Percentiles rank a stretch among this genome's conserved stretches.
Evolutionary conservation across 2,113 vertebrate genomes (phyloP).

Genomic region (Gyps fulvus): DNA sequence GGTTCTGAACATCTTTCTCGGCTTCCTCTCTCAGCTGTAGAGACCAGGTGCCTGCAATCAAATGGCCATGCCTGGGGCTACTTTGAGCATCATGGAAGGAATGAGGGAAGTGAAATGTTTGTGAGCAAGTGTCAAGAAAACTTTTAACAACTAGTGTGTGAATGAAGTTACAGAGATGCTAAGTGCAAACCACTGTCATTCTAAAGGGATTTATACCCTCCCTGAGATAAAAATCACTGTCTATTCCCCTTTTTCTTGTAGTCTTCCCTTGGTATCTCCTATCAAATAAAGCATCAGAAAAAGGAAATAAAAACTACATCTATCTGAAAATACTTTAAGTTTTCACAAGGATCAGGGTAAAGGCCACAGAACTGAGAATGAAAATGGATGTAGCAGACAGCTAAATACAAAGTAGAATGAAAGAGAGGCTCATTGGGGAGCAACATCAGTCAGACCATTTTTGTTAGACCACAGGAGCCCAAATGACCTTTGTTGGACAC

Average conservation of each 20-base stretch:
- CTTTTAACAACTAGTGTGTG: background rate
- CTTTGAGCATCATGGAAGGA: background rate
- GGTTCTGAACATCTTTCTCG: background rate
- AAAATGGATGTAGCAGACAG: background rate
- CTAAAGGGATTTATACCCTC: background rate
- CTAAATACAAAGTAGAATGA: background rate
- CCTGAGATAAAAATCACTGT: background rate
- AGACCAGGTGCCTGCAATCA: background rate
- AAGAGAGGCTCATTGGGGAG: background rate
- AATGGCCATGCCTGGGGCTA: background rate
- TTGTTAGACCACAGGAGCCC: background rate
- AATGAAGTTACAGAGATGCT: background rate
- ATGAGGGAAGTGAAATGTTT: background rate
- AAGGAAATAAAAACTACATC: background rate
- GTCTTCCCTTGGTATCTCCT: background rate
- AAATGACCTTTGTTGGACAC: background rate
- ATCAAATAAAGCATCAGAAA: background rate
- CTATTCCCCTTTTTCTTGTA: background rate
- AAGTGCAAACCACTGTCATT: background rate
- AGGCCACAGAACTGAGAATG: background rate
- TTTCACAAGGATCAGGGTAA: background rate
- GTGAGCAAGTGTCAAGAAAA: background rate
- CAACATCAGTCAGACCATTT: background rate
- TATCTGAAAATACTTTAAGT: background rate
- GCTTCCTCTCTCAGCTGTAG: background rate